A percentile compares a stretch with the other conserved stretches of the same genome.
phyloP scores from a whole-genome alignment of 2,113 vertebrate genomes.

The Dunckerocampus dactyliophorus region DNA sequence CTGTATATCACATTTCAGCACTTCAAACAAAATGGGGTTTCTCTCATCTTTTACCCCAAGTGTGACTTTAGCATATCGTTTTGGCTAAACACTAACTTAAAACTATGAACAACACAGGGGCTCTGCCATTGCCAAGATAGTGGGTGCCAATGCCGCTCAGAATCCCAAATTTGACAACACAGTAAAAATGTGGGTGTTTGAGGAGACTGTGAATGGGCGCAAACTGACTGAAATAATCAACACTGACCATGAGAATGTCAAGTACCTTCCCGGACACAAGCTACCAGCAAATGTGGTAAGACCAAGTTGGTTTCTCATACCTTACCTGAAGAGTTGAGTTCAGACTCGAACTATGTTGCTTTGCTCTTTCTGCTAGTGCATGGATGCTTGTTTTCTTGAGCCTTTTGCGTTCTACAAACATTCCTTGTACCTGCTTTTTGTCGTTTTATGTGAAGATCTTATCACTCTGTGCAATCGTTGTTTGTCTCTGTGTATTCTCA shows the following conservation, averaged over 20 bases:
- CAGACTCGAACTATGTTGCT: not conserved
- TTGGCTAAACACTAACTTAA: not conserved
- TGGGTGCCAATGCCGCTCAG: constrained; percentile 79
- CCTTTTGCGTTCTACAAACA: not conserved
- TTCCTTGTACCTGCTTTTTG: not conserved
- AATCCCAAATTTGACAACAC: constrained; percentile 78
- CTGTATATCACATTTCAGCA: not conserved
- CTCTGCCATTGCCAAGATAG: constrained; percentile 93
- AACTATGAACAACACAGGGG: constrained; percentile 75
- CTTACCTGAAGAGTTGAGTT: not conserved
- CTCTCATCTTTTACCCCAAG: not conserved
- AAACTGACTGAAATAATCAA: constrained; percentile 95
- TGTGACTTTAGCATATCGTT: not conserved
- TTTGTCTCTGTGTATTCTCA: not conserved
- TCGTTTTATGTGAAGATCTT: not conserved
- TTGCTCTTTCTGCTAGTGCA: not conserved
- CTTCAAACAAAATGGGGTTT: not conserved
- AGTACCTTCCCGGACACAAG: constrained; percentile 91
- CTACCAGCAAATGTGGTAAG: constrained; percentile 92
- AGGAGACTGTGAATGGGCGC: constrained; percentile 83
- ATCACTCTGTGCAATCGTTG: not conserved
- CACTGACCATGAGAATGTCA: constrained; percentile 88
- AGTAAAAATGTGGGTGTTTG: constrained; percentile 96
- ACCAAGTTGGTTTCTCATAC: not conserved
- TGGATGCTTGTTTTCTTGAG: not conserved